A percentile compares a stretch with the other conserved stretches of the same genome.
These are phyloP conservation scores for Nesogale talazaci DNA, from an alignment of 2,113 vertebrate genomes.

Conservation along the genomic window DNA sequence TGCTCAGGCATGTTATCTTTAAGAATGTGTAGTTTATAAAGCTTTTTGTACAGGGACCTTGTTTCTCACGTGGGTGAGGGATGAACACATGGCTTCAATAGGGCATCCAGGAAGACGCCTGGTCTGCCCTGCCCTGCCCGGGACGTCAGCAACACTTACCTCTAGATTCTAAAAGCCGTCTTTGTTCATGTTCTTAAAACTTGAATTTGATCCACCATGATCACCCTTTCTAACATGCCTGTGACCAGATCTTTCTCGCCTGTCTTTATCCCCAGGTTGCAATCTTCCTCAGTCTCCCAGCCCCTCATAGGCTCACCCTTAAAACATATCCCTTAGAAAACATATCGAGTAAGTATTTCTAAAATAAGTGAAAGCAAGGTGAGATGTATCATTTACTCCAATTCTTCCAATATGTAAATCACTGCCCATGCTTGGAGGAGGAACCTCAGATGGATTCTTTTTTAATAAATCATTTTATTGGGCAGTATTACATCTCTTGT, in stretches of 20 bases:
- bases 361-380: neutral
- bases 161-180: neutral
- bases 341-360: neutral
- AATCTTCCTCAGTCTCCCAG: neutral
- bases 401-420: neutral
- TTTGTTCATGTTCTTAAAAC: neutral
- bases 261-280: neutral
- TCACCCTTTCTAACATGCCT: neutral
- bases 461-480: too few species aligned
- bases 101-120: neutral
- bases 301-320: too few species aligned
- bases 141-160: neutral
- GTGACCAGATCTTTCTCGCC: neutral
- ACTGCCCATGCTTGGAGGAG: neutral
- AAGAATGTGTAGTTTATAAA: neutral
- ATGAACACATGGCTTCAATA: neutral
- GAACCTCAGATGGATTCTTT: too few species aligned
- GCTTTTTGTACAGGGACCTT: neutral
- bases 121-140: neutral
- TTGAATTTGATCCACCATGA: neutral
- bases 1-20: too few species aligned
- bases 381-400: neutral
- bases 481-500: too few species aligned
- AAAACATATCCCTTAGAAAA: too few species aligned
- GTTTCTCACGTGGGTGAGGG: neutral